A percentile compares a stretch with the other conserved stretches of the same genome.
These are phyloP conservation scores for Hippolais icterina DNA, from an alignment of 2,113 vertebrate species.

Conservation along the genomic window DNA sequence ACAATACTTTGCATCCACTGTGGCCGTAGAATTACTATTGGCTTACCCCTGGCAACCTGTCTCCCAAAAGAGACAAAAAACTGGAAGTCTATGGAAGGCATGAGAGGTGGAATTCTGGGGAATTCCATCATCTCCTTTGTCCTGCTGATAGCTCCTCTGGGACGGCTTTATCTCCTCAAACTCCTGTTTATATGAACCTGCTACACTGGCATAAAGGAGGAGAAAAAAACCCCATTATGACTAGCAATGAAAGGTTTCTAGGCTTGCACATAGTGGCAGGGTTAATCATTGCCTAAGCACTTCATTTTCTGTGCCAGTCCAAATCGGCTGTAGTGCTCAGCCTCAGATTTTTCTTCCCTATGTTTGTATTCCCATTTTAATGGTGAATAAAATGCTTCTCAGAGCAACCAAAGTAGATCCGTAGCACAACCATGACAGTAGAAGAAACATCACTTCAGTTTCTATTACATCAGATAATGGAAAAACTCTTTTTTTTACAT, in stretches of 20 bases:
- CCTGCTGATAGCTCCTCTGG: not conserved
- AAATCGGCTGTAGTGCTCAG: not conserved
- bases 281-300: not conserved
- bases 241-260: not conserved
- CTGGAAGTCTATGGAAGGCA: not conserved
- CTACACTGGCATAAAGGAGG: not conserved
- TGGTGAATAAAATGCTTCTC: not conserved
- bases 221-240: not conserved
- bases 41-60: not conserved
- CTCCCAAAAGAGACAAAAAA: not conserved
- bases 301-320: not conserved
- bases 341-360: not conserved
- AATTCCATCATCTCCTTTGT: not conserved
- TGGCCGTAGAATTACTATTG: not conserved
- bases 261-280: not conserved
- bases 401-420: not conserved
- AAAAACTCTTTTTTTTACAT: not conserved
- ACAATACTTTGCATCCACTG: rapidly evolving
- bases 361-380: not conserved
- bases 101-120: not conserved
- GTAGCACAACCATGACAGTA: not conserved
- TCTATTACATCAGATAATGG: rapidly evolving
- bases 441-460: not conserved
- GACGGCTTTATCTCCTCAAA: not conserved
- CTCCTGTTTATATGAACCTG: not conserved